A percentile compares a stretch with the other conserved stretches of the same genome.
These are phyloP conservation scores for Eustalomyia histrio DNA, from an alignment of 2,888 invertebrate genomes.

Conservation along the genomic window DNA sequence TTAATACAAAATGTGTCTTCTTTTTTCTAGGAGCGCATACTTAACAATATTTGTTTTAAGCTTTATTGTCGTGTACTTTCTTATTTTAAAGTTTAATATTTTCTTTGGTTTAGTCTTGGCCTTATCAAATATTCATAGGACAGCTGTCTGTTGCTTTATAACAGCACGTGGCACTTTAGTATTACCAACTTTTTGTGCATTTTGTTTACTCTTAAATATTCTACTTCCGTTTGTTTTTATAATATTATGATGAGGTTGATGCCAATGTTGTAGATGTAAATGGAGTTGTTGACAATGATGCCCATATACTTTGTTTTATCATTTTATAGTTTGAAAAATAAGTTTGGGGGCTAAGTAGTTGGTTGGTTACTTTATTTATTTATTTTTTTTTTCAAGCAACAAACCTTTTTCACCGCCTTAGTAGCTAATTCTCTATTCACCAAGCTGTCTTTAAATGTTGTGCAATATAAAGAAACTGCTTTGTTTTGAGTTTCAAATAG, in stretches of 20 bases:
- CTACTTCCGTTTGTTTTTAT: conserved; percentile 50
- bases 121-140: conserved; percentile 63
- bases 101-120: conserved; percentile 39
- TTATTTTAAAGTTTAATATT: conserved; percentile 29
- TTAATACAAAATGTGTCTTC: no score
- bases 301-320: conserved; percentile 23
- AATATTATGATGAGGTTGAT: conserved; percentile 26
- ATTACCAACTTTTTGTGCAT: conserved; percentile 54
- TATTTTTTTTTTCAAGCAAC: no score
- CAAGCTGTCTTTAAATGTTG: not conserved
- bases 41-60: conserved; percentile 17
- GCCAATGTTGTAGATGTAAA: not conserved
- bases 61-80: conserved; percentile 44
- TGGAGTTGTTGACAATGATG: not conserved
- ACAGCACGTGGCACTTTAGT: conserved; percentile 46
- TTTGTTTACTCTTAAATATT: conserved; percentile 52
- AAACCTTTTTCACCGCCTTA: conserved; percentile 30
- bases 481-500: conserved; percentile 25
- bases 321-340: conserved; percentile 11
- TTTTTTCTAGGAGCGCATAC: no score
- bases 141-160: conserved; percentile 58
- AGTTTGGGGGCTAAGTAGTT: not conserved
- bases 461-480: not conserved
- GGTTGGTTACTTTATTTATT: not conserved
- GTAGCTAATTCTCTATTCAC: conserved; percentile 25